Percentiles rank a stretch among this genome's conserved stretches.
Conservation (phyloP, 2,888 invertebrate species). For the Caenorhabditis sulstoni region DNA sequence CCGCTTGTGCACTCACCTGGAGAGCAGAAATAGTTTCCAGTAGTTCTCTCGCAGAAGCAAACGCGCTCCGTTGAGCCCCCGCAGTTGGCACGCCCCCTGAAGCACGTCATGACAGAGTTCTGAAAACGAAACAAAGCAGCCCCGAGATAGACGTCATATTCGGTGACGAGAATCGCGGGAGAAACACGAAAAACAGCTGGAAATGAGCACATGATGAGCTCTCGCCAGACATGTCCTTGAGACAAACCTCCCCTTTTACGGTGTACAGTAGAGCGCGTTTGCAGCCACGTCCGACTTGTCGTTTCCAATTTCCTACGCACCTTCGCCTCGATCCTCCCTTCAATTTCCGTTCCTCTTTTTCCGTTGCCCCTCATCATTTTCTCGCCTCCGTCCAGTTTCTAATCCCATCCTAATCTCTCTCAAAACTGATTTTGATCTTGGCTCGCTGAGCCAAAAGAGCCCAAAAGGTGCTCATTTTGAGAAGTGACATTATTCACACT, state of each 20-base stretch:
- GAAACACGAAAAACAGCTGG: not conserved
- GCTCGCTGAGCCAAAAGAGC: conserved; percentile 8
- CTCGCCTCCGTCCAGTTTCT: conserved; percentile 14
- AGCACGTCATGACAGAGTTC: no score
- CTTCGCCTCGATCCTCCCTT: not conserved
- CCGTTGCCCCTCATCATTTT: not conserved
- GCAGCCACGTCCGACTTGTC: no score
- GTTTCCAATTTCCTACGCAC: no score
- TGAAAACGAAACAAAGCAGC: no score
- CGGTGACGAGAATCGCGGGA: not conserved
- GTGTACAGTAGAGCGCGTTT: no score
- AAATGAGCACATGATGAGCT: no score
- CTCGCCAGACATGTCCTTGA: no score
- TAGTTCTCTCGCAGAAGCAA: no score
- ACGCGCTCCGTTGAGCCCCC: no score
- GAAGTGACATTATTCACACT: conserved; percentile 1
- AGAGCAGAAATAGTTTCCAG: no score
- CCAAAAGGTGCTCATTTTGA: conserved; percentile 13
- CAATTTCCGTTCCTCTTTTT: conserved; percentile 29
- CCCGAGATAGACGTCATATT: not conserved
- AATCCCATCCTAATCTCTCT: conserved; percentile 38
- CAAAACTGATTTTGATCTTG: conserved; percentile 31
- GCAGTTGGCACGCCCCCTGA: no score
- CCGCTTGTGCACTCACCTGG: conserved; percentile 37
- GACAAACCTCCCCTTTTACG: not conserved